Evolutionary conservation across 2,888 invertebrate genomes (phyloP), one percentile per base, ranked within the genome.

Genomic region (Chymomyza procnemis): DNA sequence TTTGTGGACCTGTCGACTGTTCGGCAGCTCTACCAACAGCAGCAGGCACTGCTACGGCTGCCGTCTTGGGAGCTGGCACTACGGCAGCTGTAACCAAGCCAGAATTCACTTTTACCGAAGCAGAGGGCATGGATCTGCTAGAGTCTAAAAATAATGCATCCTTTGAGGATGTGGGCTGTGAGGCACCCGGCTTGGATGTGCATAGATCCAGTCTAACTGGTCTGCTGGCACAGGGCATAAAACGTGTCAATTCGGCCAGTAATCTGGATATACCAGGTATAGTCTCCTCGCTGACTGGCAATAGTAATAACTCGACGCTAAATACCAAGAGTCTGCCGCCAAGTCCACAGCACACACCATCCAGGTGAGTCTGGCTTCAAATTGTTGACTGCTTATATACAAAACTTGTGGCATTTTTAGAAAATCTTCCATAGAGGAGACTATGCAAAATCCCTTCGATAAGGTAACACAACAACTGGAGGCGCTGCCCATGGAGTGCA

Each of bases 291-390:
- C 78, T 91, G 58, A 92, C 92, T 50, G 76, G 74, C 48, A 80
- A 71, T 18, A 73, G 66, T 9, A 58, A 74, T 22, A 30, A 52
- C 16, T 21, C 18, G 0, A 69, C 73, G 41, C 58, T 64, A 8
- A 90, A 91, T 66, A 94, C 94, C 26, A 92, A 93, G 72, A 95
- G 95, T 76, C 90, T 95, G 77, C 95, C 95, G 57, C 95, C 95
- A n/a, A 95, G 95, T 69, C 95, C 95, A 6, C 95, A 95, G 79
- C 94, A 95, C 84, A 94, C 95, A 4, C 95, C 95, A 5, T 95
- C 95, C 80, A 93, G 90, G 91, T 91, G 67, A 78, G 76, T 73
- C 26, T 2, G 46, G 14, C 22, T 30, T n/a, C 56, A n/a, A n/a
- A n/a, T n/a, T n/a, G n/a, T 41, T 4, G 22, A 14, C 5, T 55